phyloP scores from a whole-genome alignment of 1,140 invertebrate genomes.

The Ectropis grisescens region DNA sequence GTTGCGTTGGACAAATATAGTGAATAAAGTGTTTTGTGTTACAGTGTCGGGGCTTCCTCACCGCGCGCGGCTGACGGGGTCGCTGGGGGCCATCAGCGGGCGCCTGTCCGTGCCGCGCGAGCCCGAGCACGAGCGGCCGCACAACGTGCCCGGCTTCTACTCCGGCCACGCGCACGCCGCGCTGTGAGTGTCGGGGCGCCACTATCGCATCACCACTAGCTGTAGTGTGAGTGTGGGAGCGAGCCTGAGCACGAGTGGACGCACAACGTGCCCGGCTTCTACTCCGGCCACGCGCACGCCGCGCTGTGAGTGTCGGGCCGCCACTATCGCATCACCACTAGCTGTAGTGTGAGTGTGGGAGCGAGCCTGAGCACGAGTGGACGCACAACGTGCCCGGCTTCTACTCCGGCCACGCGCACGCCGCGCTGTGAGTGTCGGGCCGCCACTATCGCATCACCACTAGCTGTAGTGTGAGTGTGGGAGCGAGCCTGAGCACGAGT shows the following conservation, averaged over 20 bases:
- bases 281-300: conserved; percentile 28
- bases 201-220: too few species aligned
- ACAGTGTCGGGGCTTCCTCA: conserved; percentile 29
- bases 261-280: conserved; percentile 59
- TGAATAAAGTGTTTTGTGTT: too few species aligned
- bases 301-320: conserved; percentile 44
- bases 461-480: conserved; percentile 35
- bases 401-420: conserved; percentile 32
- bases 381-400: conserved; percentile 60
- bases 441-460: too few species aligned
- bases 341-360: conserved; percentile 32
- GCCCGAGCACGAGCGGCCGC: conserved; percentile 42
- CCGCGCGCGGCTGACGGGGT: conserved; percentile 42
- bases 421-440: conserved; percentile 41
- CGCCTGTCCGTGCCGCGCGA: conserved; percentile 38
- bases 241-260: conserved; percentile 42
- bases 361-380: conserved; percentile 37
- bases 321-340: too few species aligned
- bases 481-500: conserved; percentile 36
- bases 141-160: conserved; percentile 59
- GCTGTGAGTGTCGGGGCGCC: too few species aligned
- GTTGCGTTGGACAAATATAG: too few species aligned
- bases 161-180: conserved; percentile 26
- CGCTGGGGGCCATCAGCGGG: conserved; percentile 47
- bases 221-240: conserved; percentile 31